phyloP scores from a whole-genome alignment of 2,888 invertebrate genomes.

The Sarcophaga variegata region DNA sequence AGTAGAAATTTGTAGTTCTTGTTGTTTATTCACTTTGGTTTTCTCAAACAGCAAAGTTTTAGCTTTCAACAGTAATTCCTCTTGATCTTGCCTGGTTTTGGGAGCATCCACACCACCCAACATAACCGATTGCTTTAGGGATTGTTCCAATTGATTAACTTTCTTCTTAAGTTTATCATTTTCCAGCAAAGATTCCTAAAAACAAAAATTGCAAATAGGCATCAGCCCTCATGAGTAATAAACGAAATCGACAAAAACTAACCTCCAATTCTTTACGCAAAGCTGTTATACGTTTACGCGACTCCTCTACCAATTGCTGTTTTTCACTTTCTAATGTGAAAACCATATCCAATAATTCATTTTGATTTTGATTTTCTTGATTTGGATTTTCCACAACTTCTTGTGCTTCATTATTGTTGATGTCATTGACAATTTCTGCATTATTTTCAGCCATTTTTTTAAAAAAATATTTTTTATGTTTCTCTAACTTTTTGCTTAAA shows the following conservation, averaged over 20 bases:
- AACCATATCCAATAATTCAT: conserved; percentile 80
- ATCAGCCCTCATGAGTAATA: too few relatives aligned
- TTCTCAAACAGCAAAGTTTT: conserved; percentile 89
- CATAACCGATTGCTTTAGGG: conserved; percentile 79
- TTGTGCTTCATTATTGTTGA: conserved; percentile 74
- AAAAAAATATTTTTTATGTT: conserved; percentile 26
- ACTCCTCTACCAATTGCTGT: conserved; percentile 79
- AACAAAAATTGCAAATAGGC: background rate
- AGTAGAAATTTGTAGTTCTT: conserved; percentile 90
- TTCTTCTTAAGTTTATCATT: conserved; percentile 79
- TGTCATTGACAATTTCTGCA: conserved; percentile 72
- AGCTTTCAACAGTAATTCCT: conserved; percentile 85
- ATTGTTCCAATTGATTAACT: conserved; percentile 78
- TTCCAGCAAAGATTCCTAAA: conserved; percentile 77
- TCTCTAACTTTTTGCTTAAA: conserved; percentile 25
- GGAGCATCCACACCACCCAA: conserved; percentile 79
- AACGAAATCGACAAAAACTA: conserved; percentile 69
- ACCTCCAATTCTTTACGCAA: conserved; percentile 81
- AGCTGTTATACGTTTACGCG: conserved; percentile 77
- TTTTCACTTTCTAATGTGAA: conserved; percentile 81
- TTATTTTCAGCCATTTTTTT: conserved; percentile 75
- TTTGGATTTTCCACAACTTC: conserved; percentile 21
- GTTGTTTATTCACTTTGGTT: conserved; percentile 89
- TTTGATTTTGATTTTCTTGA: conserved; percentile 62
- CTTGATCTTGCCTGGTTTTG: conserved; percentile 80